A percentile compares a stretch with the other conserved stretches of the same genome.
These are phyloP conservation scores for Pantherophis alleghaniensis DNA, from an alignment of 2,797 vertebrate species.

Conservation along the genomic window DNA sequence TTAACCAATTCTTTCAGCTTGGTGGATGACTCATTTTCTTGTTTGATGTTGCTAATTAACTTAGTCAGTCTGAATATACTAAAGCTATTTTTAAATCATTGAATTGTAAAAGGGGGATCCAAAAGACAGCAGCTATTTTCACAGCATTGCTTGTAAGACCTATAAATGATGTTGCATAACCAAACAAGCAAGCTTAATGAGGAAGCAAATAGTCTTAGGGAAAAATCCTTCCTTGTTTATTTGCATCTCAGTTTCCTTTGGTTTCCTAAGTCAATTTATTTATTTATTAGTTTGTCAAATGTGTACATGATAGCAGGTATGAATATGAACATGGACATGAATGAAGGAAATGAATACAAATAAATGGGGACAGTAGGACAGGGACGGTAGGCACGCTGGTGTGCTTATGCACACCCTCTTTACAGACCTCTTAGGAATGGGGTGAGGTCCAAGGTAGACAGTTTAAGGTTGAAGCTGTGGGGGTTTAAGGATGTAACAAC, in stretches of 20 bases:
- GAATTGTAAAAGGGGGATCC: neutral
- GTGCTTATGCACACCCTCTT: no score
- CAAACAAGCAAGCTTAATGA: neutral
- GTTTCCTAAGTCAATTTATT: neutral
- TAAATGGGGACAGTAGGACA: no score
- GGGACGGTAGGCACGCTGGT: no score
- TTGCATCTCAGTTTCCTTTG: neutral
- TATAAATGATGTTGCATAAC: neutral
- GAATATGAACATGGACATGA: no score
- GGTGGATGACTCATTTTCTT: conserved; percentile 17
- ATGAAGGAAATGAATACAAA: no score
- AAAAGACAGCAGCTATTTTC: neutral
- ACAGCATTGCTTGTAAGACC: neutral
- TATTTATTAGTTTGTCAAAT: no score
- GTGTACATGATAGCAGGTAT: no score
- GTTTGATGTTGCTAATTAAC: conserved; percentile 21
- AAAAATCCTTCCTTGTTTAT: neutral
- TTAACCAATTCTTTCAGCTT: conserved; percentile 19
- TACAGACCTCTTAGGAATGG: no score
- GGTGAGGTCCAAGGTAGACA: no score
- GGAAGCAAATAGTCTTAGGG: neutral
- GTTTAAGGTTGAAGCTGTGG: no score
- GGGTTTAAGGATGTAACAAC: no score
- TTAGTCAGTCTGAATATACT: neutral
- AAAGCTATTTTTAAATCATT: neutral